A percentile compares a stretch with the other conserved stretches of the same genome.
Evolutionary conservation across 2,113 vertebrate species (phyloP).

Genomic region (Picathartes gymnocephalus): DNA sequence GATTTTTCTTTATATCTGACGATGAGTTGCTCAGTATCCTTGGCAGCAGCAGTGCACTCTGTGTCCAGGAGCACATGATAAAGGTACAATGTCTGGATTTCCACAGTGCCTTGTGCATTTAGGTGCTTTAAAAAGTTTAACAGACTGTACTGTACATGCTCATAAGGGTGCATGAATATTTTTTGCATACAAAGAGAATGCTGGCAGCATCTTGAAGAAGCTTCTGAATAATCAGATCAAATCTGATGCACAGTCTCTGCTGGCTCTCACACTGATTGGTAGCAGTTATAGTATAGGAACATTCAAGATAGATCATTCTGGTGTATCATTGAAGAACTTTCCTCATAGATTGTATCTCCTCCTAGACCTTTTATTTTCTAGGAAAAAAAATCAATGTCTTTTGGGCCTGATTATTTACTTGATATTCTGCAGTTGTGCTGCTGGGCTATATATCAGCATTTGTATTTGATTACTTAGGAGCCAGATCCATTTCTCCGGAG

Average conservation of each 20-base stretch:
- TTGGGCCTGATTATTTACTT: not conserved
- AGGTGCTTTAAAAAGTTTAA: not conserved
- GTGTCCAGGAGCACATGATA: conserved; percentile 97
- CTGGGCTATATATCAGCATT: not conserved
- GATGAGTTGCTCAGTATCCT: conserved; percentile 96
- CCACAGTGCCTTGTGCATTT: not conserved
- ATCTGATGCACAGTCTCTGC: not conserved
- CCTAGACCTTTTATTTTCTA: not conserved
- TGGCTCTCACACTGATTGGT: not conserved
- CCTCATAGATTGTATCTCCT: not conserved
- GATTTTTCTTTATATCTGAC: conserved; percentile 98
- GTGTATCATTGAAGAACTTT: not conserved
- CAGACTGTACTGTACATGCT: not conserved
- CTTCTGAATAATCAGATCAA: not conserved
- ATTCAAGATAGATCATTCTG: not conserved
- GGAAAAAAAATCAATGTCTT: not conserved
- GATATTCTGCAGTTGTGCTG: not conserved
- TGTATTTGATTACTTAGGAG: not conserved
- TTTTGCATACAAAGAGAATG: not conserved
- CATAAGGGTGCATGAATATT: not conserved
- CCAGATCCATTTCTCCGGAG: not conserved
- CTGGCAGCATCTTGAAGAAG: not conserved
- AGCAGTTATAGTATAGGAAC: not conserved
- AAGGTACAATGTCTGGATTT: conserved; percentile 74
- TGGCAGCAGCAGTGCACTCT: conserved; percentile 85